Evolutionary conservation across 2,888 invertebrate species (phyloP), one percentile per base, ranked within the genome.

Genomic region (Drosophila borborema): DNA sequence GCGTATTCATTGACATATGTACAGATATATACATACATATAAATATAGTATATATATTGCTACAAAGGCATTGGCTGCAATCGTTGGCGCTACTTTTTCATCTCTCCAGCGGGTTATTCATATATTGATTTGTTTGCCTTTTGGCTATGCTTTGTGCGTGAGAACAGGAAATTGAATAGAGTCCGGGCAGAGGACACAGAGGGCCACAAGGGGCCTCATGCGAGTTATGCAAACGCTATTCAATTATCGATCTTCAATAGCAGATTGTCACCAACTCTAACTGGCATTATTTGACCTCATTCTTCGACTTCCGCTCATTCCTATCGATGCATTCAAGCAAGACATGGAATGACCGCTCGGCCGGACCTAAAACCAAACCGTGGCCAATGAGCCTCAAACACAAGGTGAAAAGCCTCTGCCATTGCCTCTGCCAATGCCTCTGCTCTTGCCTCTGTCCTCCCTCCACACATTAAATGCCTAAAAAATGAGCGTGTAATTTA

Each of bases 71-170:
- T 38, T n/a, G 38, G 48, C 49, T 66, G 58, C 73, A 77, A 64
- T 61, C 68, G 70, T 67, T 80, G 61, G 74, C 68, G 70, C 73
- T 77, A 58, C 74, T 74, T 74, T 67, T 74, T 73, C 86, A 80
- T 84, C 77, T 80, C 40, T 62, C 61, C 61, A 36, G 20, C 51
- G 69, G 46, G 16, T 51, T 80, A 73, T 77, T 70, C 66, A 72
- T 74, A 72, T 74, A 88, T 90, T 81, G 89, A 88, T 89, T 89
- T 83, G 81, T 81, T 89, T 86, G 76, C 81, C 86, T 82, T 82
- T 74, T 41, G 74, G 77, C 76, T 72, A 65, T 36, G 61, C 60
- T 66, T 41, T 55, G 55, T 71, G 55, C 72, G 75, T 79, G 81
- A 77, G 85, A 80, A 82, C 84, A 71, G 89, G 89, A 91, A 82